Percentiles rank a stretch among this genome's conserved stretches.
These are phyloP conservation scores for Epinephelus coioides DNA, from an alignment of 2,797 vertebrate genomes.

Conservation along the genomic window DNA sequence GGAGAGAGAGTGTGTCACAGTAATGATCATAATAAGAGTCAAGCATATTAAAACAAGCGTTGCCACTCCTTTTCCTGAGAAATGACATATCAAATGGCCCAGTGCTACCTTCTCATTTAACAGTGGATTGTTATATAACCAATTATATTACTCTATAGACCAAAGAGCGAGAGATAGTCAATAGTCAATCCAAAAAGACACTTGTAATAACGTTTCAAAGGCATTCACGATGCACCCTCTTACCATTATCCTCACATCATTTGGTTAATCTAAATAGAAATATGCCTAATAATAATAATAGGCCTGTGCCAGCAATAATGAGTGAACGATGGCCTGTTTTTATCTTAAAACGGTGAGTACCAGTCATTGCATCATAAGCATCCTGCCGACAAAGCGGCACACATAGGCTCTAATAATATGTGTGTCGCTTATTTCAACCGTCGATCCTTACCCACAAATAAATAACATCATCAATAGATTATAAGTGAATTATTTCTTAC, in stretches of 20 bases:
- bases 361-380: not conserved
- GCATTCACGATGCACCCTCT: not conserved
- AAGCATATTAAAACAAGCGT: conserved; percentile 1
- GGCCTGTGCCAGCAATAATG: not conserved
- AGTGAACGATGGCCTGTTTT: not conserved
- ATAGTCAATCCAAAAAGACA: not conserved
- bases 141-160: not conserved
- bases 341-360: not conserved
- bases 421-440: not conserved
- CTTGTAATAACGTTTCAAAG: not conserved
- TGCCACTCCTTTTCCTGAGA: not conserved
- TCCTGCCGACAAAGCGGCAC: too few species aligned
- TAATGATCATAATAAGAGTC: not conserved
- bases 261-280: not conserved
- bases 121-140: not conserved
- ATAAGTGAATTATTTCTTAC: conserved; percentile 39
- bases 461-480: not conserved
- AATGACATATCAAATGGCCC: not conserved
- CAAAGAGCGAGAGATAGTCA: too few species aligned
- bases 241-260: not conserved
- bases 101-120: not conserved
- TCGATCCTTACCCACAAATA: not conserved
- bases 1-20: not conserved
- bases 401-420: not conserved
- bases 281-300: not conserved